Conservation (phyloP, 2,888 invertebrate genomes). For the Linnaemya tessellans region DNA sequence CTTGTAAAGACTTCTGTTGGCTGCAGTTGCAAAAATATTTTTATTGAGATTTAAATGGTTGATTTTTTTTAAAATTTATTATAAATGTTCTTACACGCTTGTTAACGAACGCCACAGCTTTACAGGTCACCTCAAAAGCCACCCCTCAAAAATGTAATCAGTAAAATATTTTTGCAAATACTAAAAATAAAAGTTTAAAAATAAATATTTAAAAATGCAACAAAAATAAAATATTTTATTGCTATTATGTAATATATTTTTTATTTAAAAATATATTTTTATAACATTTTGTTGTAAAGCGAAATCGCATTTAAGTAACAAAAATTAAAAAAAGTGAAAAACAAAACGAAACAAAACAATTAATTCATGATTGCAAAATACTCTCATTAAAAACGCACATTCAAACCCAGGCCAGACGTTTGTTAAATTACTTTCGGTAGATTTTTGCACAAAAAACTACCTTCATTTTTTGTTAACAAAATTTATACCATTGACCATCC, state of each 20-base stretch:
- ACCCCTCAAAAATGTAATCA: no score
- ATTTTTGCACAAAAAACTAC: background rate
- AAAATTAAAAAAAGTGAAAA: no score
- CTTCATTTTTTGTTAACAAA: conserved; percentile 12
- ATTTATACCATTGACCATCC: conserved; percentile 65
- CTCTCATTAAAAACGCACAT: conserved; percentile 1
- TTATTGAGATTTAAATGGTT: no score
- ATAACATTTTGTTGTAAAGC: background rate
- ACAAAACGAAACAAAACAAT: conserved; percentile 33
- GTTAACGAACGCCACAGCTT: no score
- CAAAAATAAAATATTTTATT: background rate
- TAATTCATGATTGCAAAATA: conserved; percentile 45
- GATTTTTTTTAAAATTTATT: no score
- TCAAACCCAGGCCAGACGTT: background rate
- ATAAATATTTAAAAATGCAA: background rate
- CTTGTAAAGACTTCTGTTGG: no score
- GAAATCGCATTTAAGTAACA: conserved; percentile 44
- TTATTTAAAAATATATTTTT: conserved; percentile 2
- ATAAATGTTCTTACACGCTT: no score
- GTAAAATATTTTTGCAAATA: conserved; percentile 34
- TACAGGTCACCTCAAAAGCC: no score
- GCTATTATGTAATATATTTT: conserved; percentile 29
- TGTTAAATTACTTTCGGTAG: conserved; percentile 6
- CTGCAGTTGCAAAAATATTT: no score
- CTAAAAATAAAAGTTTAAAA: conserved; percentile 23